Percentiles rank a stretch among this genome's conserved stretches.
phyloP scores from a whole-genome alignment of 1,140 invertebrate genomes.

The Polypedilum pembai region DNA sequence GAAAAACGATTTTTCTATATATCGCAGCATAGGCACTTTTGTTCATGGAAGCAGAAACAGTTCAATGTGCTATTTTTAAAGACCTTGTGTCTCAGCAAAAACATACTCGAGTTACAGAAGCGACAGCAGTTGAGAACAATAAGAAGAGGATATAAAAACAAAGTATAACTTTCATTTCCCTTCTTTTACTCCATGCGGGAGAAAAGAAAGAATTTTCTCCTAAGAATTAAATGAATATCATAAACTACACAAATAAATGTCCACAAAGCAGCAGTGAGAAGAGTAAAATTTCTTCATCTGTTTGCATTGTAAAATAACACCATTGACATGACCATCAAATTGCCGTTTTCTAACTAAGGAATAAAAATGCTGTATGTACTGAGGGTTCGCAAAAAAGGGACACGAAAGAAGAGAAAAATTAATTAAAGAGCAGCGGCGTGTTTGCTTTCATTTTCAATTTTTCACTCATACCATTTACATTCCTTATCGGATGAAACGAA shows the following conservation, averaged over 20 bases:
- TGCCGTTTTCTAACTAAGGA: too few relatives aligned
- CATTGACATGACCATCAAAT: conserved; percentile 8
- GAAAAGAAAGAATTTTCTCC: too few relatives aligned
- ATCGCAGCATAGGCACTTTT: neutral
- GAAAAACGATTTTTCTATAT: neutral
- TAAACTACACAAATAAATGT: neutral
- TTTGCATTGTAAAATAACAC: neutral
- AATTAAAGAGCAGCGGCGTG: conserved; percentile 10
- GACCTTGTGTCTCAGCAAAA: neutral
- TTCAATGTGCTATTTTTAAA: conserved; percentile 8
- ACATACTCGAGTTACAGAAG: too few relatives aligned
- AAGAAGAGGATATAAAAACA: neutral
- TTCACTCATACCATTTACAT: neutral
- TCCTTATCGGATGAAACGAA: neutral
- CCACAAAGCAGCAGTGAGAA: neutral
- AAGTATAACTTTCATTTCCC: conserved; percentile 8
- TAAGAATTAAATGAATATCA: neutral
- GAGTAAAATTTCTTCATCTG: neutral
- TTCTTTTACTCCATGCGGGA: neutral
- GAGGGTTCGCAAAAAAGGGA: neutral
- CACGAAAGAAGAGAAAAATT: conserved; percentile 1
- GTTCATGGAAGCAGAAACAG: neutral
- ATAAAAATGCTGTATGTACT: neutral
- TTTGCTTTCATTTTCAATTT: conserved; percentile 19
- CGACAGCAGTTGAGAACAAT: neutral